Evolutionary conservation across 2,888 invertebrate species (phyloP).

Genomic region (Hydraecia micacea): DNA sequence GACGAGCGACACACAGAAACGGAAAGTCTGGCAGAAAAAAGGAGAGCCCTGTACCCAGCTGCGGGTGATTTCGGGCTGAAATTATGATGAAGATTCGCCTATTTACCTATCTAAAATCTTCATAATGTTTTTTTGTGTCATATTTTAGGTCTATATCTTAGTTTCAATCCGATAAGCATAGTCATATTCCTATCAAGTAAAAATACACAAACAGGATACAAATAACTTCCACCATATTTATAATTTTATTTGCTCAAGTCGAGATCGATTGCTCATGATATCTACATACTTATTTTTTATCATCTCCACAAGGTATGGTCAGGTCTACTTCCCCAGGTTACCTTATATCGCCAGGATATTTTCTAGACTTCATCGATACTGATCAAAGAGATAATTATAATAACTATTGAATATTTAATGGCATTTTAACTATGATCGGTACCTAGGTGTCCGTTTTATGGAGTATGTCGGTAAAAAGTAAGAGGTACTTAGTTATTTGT

Average conservation of each 20-base stretch:
- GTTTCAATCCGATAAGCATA: background rate
- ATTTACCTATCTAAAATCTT: background rate
- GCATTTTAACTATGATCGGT: constrained; percentile 36
- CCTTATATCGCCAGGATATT: constrained; percentile 48
- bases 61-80: too few relatives aligned
- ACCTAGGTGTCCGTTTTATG: constrained; percentile 38
- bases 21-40: too few relatives aligned
- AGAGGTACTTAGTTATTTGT: background rate
- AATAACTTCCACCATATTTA: constrained; percentile 23
- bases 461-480: background rate
- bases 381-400: constrained; percentile 59
- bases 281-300: constrained; percentile 48
- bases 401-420: constrained; percentile 58
- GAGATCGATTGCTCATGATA: constrained; percentile 48
- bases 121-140: background rate
- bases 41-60: too few relatives aligned
- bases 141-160: background rate
- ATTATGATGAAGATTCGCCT: background rate
- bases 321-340: constrained; percentile 39
- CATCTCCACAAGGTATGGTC: constrained; percentile 20
- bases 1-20: too few relatives aligned
- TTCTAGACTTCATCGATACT: constrained; percentile 45
- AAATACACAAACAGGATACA: constrained; percentile 10
- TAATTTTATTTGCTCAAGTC: constrained; percentile 39
- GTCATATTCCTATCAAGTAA: background rate